Conservation (phyloP, 2,888 invertebrate species). For the Drosophila yooni region DNA sequence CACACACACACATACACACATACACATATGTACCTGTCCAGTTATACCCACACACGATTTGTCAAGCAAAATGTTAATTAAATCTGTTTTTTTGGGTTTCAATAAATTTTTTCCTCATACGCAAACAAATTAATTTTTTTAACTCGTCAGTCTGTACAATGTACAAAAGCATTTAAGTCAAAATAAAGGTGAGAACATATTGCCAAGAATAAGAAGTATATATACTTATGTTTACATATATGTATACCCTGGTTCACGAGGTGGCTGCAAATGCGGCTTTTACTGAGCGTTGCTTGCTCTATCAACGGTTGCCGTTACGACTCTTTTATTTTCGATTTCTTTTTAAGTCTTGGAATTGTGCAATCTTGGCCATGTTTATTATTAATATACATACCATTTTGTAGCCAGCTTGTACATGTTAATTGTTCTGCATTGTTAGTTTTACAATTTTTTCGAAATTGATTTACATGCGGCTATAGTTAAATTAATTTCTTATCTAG, state of each 20-base stretch:
- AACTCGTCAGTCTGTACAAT: not conserved
- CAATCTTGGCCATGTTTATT: slow-evolving; percentile 9
- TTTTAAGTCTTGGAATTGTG: slow-evolving; percentile 26
- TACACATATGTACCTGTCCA: slow-evolving; percentile 28
- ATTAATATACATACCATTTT: not conserved
- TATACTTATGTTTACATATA: not conserved
- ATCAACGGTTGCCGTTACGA: slow-evolving; percentile 19
- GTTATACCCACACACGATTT: slow-evolving; percentile 3
- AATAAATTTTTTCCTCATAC: slow-evolving; percentile 41
- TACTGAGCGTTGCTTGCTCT: slow-evolving; percentile 36
- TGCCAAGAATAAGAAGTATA: slow-evolving; percentile 11
- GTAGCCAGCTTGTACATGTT: not conserved
- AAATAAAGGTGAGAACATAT: slow-evolving; percentile 29
- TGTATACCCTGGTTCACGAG: slow-evolving; percentile 37
- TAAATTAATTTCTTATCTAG: not conserved
- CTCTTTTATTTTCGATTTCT: slow-evolving; percentile 43
- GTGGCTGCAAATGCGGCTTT: slow-evolving; percentile 19
- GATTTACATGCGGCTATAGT: not conserved
- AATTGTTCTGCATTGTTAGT: not conserved
- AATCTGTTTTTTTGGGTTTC: slow-evolving; percentile 33
- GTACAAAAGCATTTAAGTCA: not conserved
- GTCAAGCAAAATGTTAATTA: slow-evolving; percentile 35
- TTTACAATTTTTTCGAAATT: not conserved
- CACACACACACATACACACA: not conserved
- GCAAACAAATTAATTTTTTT: slow-evolving; percentile 1